These are phyloP conservation scores for Mystacornis crossleyi DNA, from an alignment of 2,113 vertebrate species.

Conservation along the genomic window DNA sequence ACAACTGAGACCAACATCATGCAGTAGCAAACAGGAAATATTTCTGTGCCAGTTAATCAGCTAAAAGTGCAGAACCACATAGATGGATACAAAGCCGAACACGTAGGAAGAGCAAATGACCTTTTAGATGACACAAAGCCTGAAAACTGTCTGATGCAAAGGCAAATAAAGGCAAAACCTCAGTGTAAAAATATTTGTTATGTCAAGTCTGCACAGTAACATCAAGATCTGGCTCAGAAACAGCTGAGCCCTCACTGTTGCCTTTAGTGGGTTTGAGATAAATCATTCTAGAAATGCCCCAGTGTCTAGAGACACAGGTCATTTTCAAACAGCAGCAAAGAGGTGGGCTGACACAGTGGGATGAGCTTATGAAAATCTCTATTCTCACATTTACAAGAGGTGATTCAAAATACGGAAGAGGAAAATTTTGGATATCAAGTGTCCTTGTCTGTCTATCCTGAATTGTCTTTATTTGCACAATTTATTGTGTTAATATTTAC, in stretches of 20 bases:
- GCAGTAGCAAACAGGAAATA: neutral
- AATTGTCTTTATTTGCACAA: neutral
- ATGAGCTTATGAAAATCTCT: neutral
- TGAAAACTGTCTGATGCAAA: neutral
- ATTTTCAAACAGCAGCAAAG: neutral
- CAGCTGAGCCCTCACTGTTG: neutral
- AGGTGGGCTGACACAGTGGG: neutral
- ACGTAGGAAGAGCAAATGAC: accelerated
- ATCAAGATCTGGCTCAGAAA: neutral
- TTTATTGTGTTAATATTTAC: neutral
- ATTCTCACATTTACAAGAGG: neutral
- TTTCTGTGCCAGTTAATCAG: neutral
- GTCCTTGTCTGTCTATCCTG: neutral
- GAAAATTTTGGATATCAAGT: neutral
- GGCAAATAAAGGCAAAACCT: neutral
- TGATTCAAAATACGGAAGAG: neutral
- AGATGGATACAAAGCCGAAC: neutral
- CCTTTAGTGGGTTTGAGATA: neutral
- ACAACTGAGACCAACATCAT: accelerated
- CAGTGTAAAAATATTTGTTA: neutral
- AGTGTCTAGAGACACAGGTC: neutral
- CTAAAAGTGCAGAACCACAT: neutral
- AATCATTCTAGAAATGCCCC: neutral
- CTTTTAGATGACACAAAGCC: neutral
- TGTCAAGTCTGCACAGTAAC: neutral